These are phyloP conservation scores for Lottia scabra DNA, from an alignment of 2,888 invertebrate species.

Conservation along the genomic window DNA sequence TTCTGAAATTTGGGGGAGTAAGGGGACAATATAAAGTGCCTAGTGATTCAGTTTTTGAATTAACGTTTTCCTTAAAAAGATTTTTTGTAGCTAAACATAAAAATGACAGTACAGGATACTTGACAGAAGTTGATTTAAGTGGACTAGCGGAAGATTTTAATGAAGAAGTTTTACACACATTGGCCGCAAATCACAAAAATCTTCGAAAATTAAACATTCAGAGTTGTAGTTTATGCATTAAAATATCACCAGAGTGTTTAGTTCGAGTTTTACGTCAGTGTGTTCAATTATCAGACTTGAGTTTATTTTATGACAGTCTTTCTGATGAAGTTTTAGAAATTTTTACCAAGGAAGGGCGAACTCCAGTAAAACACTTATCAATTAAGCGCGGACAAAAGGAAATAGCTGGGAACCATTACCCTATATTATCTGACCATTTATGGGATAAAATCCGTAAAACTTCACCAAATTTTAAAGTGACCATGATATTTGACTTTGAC, in stretches of 20 bases:
- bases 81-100: slow-evolving; percentile 45
- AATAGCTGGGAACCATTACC: slow-evolving; percentile 56
- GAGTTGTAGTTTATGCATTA: slow-evolving; percentile 60
- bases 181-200: slow-evolving; percentile 54
- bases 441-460: slow-evolving; percentile 49
- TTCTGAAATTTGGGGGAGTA: slow-evolving; percentile 46
- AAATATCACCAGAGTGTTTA: slow-evolving; percentile 55
- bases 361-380: slow-evolving; percentile 50
- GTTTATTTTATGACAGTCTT: slow-evolving; percentile 56
- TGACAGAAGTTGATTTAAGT: slow-evolving; percentile 57
- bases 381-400: slow-evolving; percentile 61
- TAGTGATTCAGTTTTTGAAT: slow-evolving; percentile 64
- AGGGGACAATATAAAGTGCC: no score
- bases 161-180: slow-evolving; percentile 54
- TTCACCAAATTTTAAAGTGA: slow-evolving; percentile 56
- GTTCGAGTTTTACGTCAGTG: slow-evolving; percentile 54
- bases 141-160: slow-evolving; percentile 54
- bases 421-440: slow-evolving; percentile 50
- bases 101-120: slow-evolving; percentile 12
- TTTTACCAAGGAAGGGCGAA: slow-evolving; percentile 47
- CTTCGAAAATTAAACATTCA: slow-evolving; percentile 61
- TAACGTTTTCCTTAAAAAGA: slow-evolving; percentile 47
- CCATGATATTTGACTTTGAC: slow-evolving; percentile 65
- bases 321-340: slow-evolving; percentile 57
- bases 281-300: slow-evolving; percentile 50